A percentile compares a stretch with the other conserved stretches of the same genome.
Evolutionary conservation across 2,888 invertebrate genomes (phyloP).

Genomic region (Metallyticus violacea): DNA sequence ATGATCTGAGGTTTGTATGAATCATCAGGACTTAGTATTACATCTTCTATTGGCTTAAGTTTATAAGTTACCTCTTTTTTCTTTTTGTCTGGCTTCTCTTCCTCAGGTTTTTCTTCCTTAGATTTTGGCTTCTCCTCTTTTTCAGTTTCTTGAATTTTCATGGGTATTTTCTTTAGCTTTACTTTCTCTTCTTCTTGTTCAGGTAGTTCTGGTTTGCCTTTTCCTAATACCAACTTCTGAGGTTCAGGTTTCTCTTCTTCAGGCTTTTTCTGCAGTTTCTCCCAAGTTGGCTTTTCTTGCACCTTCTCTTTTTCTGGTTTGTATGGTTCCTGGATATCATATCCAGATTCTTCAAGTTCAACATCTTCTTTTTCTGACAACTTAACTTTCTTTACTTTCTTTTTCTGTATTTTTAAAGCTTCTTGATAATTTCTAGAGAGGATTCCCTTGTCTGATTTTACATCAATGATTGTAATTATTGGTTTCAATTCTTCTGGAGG

Average conservation of each 20-base stretch:
- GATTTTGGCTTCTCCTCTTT: slow-evolving; percentile 40
- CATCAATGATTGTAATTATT: slow-evolving; percentile 41
- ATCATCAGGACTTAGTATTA: not conserved
- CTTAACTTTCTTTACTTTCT: slow-evolving; percentile 39
- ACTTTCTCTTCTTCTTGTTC: slow-evolving; percentile 44
- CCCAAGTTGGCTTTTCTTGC: slow-evolving; percentile 40
- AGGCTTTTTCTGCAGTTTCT: slow-evolving; percentile 36
- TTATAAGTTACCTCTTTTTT: slow-evolving; percentile 12
- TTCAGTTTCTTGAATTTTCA: slow-evolving; percentile 39
- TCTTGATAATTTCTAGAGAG: slow-evolving; percentile 40
- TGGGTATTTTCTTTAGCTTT: slow-evolving; percentile 53
- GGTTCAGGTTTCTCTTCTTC: slow-evolving; percentile 38
- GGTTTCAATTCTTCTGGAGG: slow-evolving; percentile 44
- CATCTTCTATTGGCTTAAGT: slow-evolving; percentile 3
- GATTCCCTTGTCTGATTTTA: slow-evolving; percentile 39
- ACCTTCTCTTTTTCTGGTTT: slow-evolving; percentile 23
- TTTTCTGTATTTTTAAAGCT: slow-evolving; percentile 39
- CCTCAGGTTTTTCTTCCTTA: slow-evolving; percentile 35
- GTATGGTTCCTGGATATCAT: slow-evolving; percentile 18
- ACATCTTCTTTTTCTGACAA: slow-evolving; percentile 48
- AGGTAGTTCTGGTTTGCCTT: slow-evolving; percentile 41
- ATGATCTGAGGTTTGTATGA: not conserved
- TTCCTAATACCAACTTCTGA: slow-evolving; percentile 22
- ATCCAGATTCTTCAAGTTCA: slow-evolving; percentile 41
- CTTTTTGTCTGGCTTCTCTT: slow-evolving; percentile 24